phyloP scores from a whole-genome alignment of 2,888 invertebrate species.

The Himalopsyche japonica region DNA sequence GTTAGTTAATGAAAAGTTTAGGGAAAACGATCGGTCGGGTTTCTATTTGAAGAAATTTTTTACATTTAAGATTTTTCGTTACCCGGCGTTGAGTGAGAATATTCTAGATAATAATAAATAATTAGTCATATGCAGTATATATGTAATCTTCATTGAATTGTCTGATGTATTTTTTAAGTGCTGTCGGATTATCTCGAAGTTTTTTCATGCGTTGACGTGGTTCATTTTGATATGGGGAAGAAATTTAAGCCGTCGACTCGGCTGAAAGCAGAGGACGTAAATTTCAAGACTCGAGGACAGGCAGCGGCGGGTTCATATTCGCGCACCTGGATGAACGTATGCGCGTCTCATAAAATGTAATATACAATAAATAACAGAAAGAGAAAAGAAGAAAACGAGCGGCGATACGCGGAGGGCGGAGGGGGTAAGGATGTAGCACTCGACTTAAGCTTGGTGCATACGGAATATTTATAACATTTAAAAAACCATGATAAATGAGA shows the following conservation, averaged over 20 bases:
- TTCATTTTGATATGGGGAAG: not conserved
- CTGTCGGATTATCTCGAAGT: too few species aligned
- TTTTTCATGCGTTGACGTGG: not conserved
- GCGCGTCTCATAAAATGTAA: constrained; percentile 26
- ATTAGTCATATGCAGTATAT: too few species aligned
- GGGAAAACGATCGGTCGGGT: too few species aligned
- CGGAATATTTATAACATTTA: not conserved
- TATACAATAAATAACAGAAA: constrained; percentile 36
- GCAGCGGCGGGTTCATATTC: constrained; percentile 7
- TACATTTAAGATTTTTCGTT: too few species aligned
- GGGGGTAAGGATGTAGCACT: not conserved
- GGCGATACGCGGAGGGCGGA: not conserved
- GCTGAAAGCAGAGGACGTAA: not conserved
- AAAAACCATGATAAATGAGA: too few species aligned
- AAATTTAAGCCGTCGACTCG: not conserved
- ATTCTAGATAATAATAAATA: too few species aligned
- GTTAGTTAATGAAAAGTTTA: too few species aligned
- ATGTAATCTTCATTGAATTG: too few species aligned
- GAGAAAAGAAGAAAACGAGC: constrained; percentile 17
- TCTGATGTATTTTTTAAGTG: too few species aligned
- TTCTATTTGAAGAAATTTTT: too few species aligned
- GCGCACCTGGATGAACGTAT: constrained; percentile 4
- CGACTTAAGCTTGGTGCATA: not conserved
- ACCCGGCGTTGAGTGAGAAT: too few species aligned
- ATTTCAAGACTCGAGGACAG: constrained; percentile 3